These are phyloP conservation scores for Lacerta viridis DNA, from an alignment of 2,797 vertebrate species.

Conservation along the genomic window DNA sequence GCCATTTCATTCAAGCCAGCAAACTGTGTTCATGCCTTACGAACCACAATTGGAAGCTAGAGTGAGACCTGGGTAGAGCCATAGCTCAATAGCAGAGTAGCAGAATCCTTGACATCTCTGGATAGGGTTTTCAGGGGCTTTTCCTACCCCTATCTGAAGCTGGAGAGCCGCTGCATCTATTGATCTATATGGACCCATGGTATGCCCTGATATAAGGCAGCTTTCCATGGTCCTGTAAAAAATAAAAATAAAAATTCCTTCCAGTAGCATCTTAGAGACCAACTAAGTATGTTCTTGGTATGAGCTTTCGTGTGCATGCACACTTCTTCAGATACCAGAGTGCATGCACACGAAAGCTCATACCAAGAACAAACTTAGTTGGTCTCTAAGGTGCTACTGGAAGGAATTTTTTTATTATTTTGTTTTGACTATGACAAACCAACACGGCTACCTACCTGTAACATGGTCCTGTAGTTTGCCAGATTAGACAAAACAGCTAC, in stretches of 20 bases:
- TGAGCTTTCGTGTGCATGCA: too few relatives aligned
- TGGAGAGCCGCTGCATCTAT: neutral
- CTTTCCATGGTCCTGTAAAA: neutral
- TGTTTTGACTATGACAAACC: too few relatives aligned
- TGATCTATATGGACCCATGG: neutral
- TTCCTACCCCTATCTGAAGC: neutral
- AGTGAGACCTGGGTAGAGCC: neutral
- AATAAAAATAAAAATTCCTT: too few relatives aligned
- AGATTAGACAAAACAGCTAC: neutral
- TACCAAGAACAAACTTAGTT: too few relatives aligned
- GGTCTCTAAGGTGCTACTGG: too few relatives aligned
- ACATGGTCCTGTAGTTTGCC: neutral
- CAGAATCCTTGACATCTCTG: neutral
- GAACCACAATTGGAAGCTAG: neutral
- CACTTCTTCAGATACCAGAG: too few relatives aligned
- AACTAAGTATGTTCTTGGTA: too few relatives aligned
- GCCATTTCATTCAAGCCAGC: neutral
- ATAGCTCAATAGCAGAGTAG: neutral
- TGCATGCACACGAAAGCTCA: too few relatives aligned
- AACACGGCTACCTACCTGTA: too few relatives aligned
- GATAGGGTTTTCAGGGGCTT: neutral
- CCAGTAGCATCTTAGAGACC: too few relatives aligned
- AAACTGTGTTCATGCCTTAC: neutral
- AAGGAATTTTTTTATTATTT: too few relatives aligned
- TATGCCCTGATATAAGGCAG: neutral